Base-by-base conservation (phyloP, 2,888 invertebrate species). In the Phortica magna region DNA sequence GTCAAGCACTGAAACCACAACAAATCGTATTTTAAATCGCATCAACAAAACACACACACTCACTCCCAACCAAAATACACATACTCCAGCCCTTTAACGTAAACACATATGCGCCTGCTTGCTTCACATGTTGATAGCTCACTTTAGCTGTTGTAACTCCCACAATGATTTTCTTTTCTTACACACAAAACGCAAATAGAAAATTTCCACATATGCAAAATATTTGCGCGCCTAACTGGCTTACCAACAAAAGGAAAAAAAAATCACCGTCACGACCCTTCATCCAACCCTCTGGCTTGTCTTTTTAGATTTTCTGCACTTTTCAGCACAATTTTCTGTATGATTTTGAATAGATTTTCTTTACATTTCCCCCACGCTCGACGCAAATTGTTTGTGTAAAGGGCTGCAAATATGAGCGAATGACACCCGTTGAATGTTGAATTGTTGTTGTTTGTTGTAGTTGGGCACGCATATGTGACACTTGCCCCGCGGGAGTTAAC, bases 11-110 rank as follows among this genome's bases (percentile, higher is more conserved):
- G 83, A 87, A 82, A 84, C 86, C 88, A 82, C 84, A 86, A 85
- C 86, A 86, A 86, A 88, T 88, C 88, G 86, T 4, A 31, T 86
- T 88, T 43, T 88, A 85, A 85, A 83, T 85, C 85, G 88, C 84
- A 88, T 88, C 88, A 85, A 85, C 85, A 85, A 68, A 17, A 12
- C 67, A 73, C 74, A 48, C 57, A 14, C 12, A 55, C 41, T 14
- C 53, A 42, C 57, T 7, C n/a, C 73, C 9, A 2, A 19, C 31
- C 10, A 48, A 7, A 2, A 22, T 31, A 48, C 70, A 70, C 31
- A 22, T 57, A 72, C 39, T 14, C 53, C 55, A 67, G 41, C 12
- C 74, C 39, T 48, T 43, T 41, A 19, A 43, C 48, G 10, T 48
- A 48, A 67, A 68, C 74, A 67, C 74, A 74, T 64, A 74, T 67